phyloP scores from a whole-genome alignment of 2,113 vertebrate species.

The Cnemophilus loriae region DNA sequence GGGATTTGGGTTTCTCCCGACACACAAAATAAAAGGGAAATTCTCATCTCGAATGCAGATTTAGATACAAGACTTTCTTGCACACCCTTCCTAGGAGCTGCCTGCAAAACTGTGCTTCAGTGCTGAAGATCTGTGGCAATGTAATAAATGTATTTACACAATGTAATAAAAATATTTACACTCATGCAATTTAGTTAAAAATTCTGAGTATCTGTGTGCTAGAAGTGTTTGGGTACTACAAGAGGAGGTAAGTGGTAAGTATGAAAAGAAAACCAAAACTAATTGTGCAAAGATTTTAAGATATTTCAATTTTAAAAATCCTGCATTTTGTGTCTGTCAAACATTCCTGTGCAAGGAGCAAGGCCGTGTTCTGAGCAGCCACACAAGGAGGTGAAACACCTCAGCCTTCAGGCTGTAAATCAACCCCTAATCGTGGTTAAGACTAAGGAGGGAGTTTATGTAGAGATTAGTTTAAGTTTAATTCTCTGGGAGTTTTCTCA shows the following conservation, averaged over 20 bases:
- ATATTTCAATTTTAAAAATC: background rate
- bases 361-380: background rate
- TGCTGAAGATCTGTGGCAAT: background rate
- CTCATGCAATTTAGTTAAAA: background rate
- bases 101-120: background rate
- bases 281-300: background rate
- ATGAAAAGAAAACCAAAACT: background rate
- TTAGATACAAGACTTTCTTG: background rate
- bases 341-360: background rate
- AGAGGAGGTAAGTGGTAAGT: background rate
- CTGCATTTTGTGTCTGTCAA: accelerated
- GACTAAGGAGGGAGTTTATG: background rate
- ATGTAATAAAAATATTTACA: background rate
- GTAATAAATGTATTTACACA: no score
- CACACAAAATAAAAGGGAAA: background rate
- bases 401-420: background rate
- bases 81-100: background rate
- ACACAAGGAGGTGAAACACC: background rate
- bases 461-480: background rate
- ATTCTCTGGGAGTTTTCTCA: background rate
- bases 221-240: background rate
- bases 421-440: background rate
- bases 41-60: background rate
- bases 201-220: background rate
- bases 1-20: background rate